Base-by-base conservation (phyloP, 2,113 vertebrate genomes). In the Oophaga pumilio region DNA sequence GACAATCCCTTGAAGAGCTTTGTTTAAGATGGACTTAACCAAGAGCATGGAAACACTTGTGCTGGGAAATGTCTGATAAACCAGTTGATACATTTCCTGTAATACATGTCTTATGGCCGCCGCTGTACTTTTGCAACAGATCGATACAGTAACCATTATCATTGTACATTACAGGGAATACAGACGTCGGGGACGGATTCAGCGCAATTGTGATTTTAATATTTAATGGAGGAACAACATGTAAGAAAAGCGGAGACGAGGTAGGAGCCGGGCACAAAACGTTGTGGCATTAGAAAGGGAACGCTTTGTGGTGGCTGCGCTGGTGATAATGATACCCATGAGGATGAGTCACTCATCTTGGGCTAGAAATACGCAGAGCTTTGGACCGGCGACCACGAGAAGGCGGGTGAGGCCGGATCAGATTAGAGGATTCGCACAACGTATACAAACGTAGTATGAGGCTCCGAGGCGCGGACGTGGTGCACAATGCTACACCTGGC, bases 291-390 rank as follows among this genome's bases (percentile, higher is more conserved):
- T 24, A 50, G 4, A 24, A 85, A 49, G 66, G 59, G 49, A 60
- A 24, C 50, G 24, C 53, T 33, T 8, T 33, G 52, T 84, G 66
- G 84, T 60, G 11, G 49, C 82, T 57, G 22, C 17, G 53, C 33
- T 71, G 15, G 62, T 73, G 77, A 62, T 82, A 87, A 82, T 82
- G 53, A 87, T 74, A 81, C 78, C 86, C 86, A 73, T 82, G 78
- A 64, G n/a, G 26, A 52, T 87, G 86, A 87, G 86, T 87, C 78
- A 87, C 78, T 57, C 17, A 9, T 49, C 85, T 87, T 82, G 82
- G 78, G 78, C 86, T 68, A 13, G 6, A 56, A 60, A 20, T 49
- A 86, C n/a, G 22, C 84, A 69, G 60, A 82, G 82, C 66, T 79
- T 81, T 79, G 82, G 86, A 87, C 86, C 66, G 50, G 77, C 53